Base-by-base conservation (phyloP, 2,888 invertebrate species). In the Nipponacmea schrenckii region DNA sequence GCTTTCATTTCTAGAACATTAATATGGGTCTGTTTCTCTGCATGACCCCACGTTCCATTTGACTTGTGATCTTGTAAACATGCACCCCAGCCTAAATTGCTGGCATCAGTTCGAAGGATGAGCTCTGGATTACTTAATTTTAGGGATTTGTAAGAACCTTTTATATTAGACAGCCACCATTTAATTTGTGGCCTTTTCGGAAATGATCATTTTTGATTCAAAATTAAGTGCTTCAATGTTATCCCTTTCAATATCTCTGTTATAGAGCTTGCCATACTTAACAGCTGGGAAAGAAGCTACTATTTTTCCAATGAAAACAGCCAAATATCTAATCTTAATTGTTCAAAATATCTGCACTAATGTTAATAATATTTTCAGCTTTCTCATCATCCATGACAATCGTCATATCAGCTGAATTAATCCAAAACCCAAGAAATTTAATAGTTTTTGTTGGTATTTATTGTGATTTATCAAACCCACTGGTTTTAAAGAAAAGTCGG, bases 281-380 rank as follows among this genome's bases (percentile, higher is more conserved):
- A 74, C 71, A 48, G 66, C 74, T 27, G 69, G 69, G 17, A 48
- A 50, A 20, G 67, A 31, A 20, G 72, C 69, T 12, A 69, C 67
- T 69, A 74, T 50, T 68, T 69, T 74, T 4, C 78, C 74, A 27
- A 74, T 69, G 1, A 76, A 8, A 17, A 66, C 17, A n/a, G 75
- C 72, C 8, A 68, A 66, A 4, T 68, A 26, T 20, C 72, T 24
- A 15, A 72, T 74, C 4, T 20, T 64, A 10, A 39, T 20, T 45
- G 31, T 46, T 48, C 14, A 69, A 27, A 20, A 68, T 17, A 12
- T 67, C 39, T 39, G 26, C 5, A 24, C 66, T 64, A 7, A 62
- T 24, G 20, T 46, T 15, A 12, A 48, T 15, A 46, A 74, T 17
- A 2, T 67, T 26, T 4, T 67, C n/a, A 5, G 67, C 68, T 66